Percentiles rank a stretch among this genome's conserved stretches.
phyloP scores from a whole-genome alignment of 2,888 invertebrate genomes.

The Panorpa germanica region DNA sequence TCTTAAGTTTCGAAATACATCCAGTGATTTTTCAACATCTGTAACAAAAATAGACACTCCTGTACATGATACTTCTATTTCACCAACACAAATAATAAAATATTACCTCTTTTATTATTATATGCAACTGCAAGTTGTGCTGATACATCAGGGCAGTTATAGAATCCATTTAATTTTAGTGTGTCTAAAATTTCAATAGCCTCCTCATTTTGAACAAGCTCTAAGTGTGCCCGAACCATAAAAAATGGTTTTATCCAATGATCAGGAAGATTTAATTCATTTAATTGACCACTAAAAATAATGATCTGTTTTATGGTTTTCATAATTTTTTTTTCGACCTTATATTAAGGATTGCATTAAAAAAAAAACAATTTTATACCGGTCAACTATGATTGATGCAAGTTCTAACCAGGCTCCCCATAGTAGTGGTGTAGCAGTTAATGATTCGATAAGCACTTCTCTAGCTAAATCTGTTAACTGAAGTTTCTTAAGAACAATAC shows the following conservation, averaged over 20 bases:
- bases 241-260: conserved; percentile 95
- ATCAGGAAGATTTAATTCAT: conserved; percentile 47
- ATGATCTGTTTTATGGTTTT: too few relatives aligned
- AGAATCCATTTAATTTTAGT: conserved; percentile 61
- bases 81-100: conserved; percentile 5
- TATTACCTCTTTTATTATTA: conserved; percentile 73
- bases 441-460: conserved; percentile 58
- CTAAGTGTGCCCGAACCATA: conserved; percentile 73
- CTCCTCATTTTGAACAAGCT: conserved; percentile 78
- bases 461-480: conserved; percentile 63
- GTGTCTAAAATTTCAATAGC: conserved; percentile 67
- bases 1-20: conserved; percentile 65
- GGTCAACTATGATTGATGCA: conserved; percentile 66
- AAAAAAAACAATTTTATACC: too few relatives aligned
- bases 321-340: too few relatives aligned
- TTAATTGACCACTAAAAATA: conserved; percentile 55
- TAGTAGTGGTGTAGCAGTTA: conserved; percentile 61
- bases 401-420: conserved; percentile 96
- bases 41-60: conserved; percentile 16
- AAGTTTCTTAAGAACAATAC: conserved; percentile 73
- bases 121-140: conserved; percentile 86
- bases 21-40: conserved; percentile 82
- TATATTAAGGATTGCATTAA: too few relatives aligned
- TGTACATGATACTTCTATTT: conserved; percentile 5
- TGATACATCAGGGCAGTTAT: conserved; percentile 71